Percentiles rank a stretch among this genome's conserved stretches.
phyloP scores from a whole-genome alignment of 2,113 vertebrate genomes.

The Pollimyrus isidori region DNA sequence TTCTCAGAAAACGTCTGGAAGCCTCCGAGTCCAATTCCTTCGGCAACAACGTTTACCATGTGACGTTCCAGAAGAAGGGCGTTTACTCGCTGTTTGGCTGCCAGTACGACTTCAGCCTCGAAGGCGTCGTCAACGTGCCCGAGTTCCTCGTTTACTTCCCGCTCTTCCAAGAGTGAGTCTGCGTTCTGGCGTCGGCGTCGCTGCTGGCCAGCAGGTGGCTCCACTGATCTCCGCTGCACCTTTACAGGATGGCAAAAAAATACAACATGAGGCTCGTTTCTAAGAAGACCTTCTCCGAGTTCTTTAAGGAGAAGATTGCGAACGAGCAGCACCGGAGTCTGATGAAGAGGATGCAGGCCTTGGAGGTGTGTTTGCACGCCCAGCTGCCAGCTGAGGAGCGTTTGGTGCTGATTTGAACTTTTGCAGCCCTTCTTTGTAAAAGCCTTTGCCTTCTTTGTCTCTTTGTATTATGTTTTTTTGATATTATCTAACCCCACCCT shows the following conservation, averaged over 20 bases:
- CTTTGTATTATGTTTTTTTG: neutral
- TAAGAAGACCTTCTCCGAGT: conserved; percentile 84
- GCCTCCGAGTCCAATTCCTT: conserved; percentile 79
- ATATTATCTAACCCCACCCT: neutral
- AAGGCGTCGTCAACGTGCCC: conserved; percentile 89
- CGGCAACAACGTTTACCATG: conserved; percentile 85
- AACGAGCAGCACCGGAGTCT: conserved; percentile 73
- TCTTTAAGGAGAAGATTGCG: conserved; percentile 84
- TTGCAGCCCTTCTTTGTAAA: neutral
- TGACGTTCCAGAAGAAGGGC: conserved; percentile 83
- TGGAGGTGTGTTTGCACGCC: conserved; percentile 66
- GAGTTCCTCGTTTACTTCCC: conserved; percentile 98
- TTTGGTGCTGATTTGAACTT: neutral
- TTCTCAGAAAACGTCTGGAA: conserved; percentile 76
- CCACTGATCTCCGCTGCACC: neutral
- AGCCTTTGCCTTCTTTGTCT: neutral
- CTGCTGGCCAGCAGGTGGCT: neutral
- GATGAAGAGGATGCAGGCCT: conserved; percentile 81
- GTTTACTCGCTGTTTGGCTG: conserved; percentile 87
- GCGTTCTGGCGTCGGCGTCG: neutral
- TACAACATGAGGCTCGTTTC: conserved; percentile 86
- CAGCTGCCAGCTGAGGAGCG: neutral
- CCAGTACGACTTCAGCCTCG: conserved; percentile 91
- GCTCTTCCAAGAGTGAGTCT: conserved; percentile 80
- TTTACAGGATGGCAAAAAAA: conserved; percentile 79